Evolutionary conservation across 2,113 vertebrate genomes (phyloP).

Genomic region (Elaphurus davidianus): DNA sequence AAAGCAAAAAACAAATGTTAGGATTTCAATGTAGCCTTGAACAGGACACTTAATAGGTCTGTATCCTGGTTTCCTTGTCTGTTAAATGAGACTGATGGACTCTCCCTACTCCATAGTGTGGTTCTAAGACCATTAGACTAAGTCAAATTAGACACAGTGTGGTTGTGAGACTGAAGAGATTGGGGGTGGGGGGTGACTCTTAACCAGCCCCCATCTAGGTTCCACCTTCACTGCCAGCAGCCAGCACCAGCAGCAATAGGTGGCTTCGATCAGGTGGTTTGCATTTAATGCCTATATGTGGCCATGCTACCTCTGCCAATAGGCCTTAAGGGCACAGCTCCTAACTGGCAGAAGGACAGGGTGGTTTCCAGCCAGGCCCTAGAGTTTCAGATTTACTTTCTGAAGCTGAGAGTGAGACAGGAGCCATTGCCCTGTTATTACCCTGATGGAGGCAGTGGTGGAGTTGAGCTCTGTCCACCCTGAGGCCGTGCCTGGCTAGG

Average conservation of each 20-base stretch:
- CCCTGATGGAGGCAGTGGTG: not conserved
- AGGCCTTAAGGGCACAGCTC: conserved; percentile 27
- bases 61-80: not conserved
- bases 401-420: not conserved
- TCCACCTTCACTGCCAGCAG: not conserved
- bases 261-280: not conserved
- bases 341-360: not conserved
- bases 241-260: not conserved
- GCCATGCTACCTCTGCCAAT: not conserved
- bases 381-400: conserved; percentile 8
- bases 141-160: not conserved
- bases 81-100: not conserved
- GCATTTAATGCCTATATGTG: not conserved
- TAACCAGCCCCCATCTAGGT: not conserved
- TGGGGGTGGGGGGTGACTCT: not conserved
- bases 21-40: not conserved
- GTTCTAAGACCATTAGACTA: not conserved
- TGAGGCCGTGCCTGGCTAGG: conserved; percentile 18
- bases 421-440: conserved; percentile 43
- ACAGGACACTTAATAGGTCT: not conserved
- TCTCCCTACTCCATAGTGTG: not conserved
- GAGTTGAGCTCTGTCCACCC: not conserved
- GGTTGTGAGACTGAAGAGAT: not conserved
- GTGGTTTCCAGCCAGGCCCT: conserved; percentile 30
- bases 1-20: not conserved